Evolutionary conservation across 2,113 vertebrate species (phyloP).

Genomic region (Bambusicola thoracicus): DNA sequence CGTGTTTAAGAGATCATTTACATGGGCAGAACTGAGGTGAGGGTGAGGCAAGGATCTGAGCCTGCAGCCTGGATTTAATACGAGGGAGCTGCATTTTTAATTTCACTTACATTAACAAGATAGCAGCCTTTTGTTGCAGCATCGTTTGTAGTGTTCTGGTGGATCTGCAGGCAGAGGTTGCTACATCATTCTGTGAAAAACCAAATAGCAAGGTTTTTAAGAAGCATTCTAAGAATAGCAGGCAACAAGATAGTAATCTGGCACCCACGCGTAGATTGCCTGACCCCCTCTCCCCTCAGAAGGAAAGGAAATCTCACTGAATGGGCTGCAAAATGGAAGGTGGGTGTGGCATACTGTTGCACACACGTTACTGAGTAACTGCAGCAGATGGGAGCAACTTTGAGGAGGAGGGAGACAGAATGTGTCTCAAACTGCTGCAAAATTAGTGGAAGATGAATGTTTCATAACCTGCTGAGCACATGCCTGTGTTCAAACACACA

Average conservation of each 20-base stretch:
- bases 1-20: background rate
- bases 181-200: background rate
- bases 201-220: slow-evolving; percentile 10
- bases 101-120: background rate
- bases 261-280: background rate
- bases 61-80: background rate
- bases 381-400: slow-evolving; percentile 54
- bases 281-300: background rate
- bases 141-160: background rate
- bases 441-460: slow-evolving; percentile 21
- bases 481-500: background rate
- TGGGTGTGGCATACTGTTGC: slow-evolving; percentile 34
- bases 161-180: slow-evolving; percentile 11
- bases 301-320: background rate
- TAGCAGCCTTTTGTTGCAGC: background rate
- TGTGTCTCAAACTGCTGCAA: slow-evolving; percentile 40
- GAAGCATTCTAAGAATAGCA: slow-evolving; percentile 24
- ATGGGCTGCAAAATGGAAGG: slow-evolving; percentile 44
- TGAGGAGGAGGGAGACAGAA: slow-evolving; percentile 57
- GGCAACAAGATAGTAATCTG: slow-evolving; percentile 18
- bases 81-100: background rate
- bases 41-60: background rate
- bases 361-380: slow-evolving; percentile 4
- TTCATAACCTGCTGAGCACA: background rate
- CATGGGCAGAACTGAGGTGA: rapidly evolving